Evolutionary conservation across 2,888 invertebrate species (phyloP).

Genomic region (Plusia festucae): DNA sequence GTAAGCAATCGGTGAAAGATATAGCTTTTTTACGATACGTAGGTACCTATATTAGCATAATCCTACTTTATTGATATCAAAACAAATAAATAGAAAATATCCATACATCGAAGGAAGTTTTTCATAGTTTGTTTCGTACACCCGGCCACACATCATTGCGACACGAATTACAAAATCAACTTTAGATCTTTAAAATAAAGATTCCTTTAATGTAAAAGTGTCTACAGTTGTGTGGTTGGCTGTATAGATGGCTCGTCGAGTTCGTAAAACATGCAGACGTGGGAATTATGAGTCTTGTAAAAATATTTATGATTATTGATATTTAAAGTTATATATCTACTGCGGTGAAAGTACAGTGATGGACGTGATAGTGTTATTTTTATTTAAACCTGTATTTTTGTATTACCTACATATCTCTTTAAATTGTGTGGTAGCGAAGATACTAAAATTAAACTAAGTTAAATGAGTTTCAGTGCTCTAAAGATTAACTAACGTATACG

Average conservation of each 20-base stretch:
- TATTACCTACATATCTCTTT: background rate
- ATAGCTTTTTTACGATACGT: conserved; percentile 29
- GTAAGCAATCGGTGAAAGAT: conserved; percentile 30
- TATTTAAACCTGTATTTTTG: conserved; percentile 11
- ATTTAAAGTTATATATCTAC: conserved; percentile 17
- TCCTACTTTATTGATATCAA: conserved; percentile 45
- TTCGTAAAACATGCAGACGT: conserved; percentile 28
- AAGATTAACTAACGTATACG: background rate
- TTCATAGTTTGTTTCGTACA: conserved; percentile 9
- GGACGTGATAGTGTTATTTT: conserved; percentile 17
- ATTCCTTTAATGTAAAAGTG: background rate
- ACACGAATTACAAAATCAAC: background rate
- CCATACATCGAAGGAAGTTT: conserved; percentile 11
- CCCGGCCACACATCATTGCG: background rate
- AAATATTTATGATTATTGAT: conserved; percentile 43
- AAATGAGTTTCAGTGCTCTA: background rate
- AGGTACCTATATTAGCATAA: conserved; percentile 44
- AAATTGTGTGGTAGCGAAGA: background rate
- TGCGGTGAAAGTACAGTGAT: conserved; percentile 36
- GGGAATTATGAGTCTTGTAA: conserved; percentile 34
- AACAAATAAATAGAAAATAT: conserved; percentile 26
- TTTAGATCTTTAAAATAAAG: background rate
- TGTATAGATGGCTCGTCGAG: conserved; percentile 7
- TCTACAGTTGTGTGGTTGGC: background rate
- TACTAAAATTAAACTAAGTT: background rate